These are phyloP conservation scores for Diabrotica undecimpunctata DNA, from an alignment of 1,140 invertebrate species.

Conservation along the genomic window DNA sequence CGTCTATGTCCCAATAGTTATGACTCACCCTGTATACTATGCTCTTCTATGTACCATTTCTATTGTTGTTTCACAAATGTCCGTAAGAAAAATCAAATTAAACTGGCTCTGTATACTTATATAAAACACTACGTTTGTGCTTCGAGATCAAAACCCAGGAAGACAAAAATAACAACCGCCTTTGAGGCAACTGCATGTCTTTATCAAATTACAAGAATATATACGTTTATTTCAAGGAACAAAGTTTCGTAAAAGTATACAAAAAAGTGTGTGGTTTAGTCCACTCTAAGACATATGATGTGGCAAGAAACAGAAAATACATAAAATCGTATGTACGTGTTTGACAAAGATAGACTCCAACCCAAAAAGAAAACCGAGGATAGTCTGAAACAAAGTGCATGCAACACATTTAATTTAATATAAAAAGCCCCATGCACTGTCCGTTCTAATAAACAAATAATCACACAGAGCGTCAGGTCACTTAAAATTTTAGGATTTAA, in stretches of 20 bases:
- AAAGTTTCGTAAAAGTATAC: constrained; percentile 24
- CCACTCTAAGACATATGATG: background rate
- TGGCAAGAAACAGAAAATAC: constrained; percentile 13
- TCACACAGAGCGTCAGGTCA: constrained; percentile 10
- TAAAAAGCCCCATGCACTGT: constrained; percentile 30
- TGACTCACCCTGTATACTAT: too few relatives aligned
- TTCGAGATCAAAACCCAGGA: constrained; percentile 40
- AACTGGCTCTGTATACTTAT: constrained; percentile 5
- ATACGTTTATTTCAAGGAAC: constrained; percentile 22
- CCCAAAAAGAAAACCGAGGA: constrained; percentile 33
- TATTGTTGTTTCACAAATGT: too few relatives aligned
- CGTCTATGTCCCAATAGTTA: too few relatives aligned
- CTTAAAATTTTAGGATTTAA: too few relatives aligned
- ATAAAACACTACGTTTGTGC: constrained; percentile 35
- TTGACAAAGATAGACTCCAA: constrained; percentile 22
- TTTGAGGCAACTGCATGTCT: constrained; percentile 28
- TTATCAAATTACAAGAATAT: constrained; percentile 25
- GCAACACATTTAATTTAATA: constrained; percentile 25
- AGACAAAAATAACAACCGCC: constrained; percentile 37
- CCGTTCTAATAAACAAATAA: constrained; percentile 20
- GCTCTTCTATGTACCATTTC: too few relatives aligned
- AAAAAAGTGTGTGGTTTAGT: constrained; percentile 21
- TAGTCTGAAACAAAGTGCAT: constrained; percentile 21
- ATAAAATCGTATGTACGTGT: constrained; percentile 8
- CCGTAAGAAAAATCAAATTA: background rate